Percentiles rank a stretch among this genome's conserved stretches.
Conservation (phyloP, 2,888 invertebrate species). For the Ctenicera cuprea region DNA sequence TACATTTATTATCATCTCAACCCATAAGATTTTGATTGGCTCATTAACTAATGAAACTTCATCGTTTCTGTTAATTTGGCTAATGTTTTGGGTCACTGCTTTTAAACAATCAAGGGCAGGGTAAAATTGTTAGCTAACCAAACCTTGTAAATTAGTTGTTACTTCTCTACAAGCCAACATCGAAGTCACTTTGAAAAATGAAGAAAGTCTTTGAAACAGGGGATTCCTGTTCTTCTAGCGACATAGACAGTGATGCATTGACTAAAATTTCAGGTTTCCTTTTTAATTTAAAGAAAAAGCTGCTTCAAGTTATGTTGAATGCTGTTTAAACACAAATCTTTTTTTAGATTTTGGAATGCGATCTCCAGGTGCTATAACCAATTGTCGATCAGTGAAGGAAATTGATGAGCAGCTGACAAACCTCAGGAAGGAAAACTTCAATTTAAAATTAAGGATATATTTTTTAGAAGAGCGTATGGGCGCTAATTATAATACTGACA, state of each 20-base stretch:
- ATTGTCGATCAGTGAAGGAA: slow-evolving; percentile 89
- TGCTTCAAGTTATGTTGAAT: neutral
- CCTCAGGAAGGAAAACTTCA: slow-evolving; percentile 93
- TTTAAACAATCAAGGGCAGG: slow-evolving; percentile 44
- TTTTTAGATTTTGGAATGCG: slow-evolving; percentile 61
- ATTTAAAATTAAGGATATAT: slow-evolving; percentile 92
- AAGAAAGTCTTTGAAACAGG: slow-evolving; percentile 4
- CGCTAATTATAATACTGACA: slow-evolving; percentile 78
- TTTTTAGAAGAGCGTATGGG: slow-evolving; percentile 91
- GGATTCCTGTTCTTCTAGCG: slow-evolving; percentile 39
- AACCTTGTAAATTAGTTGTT: neutral
- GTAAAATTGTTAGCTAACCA: slow-evolving; percentile 23
- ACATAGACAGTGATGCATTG: slow-evolving; percentile 36
- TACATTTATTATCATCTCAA: slow-evolving; percentile 4
- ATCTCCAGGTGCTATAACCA: slow-evolving; percentile 66
- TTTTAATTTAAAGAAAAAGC: neutral
- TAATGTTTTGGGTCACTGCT: slow-evolving; percentile 32
- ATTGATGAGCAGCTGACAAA: slow-evolving; percentile 90
- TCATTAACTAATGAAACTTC: too few species aligned
- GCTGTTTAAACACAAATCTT: slow-evolving; percentile 5
- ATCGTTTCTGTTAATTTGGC: neutral
- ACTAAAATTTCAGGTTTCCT: slow-evolving; percentile 24
- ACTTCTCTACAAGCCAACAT: neutral
- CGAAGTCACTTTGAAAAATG: neutral
- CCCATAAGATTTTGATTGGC: neutral